phyloP scores from a whole-genome alignment of 2,113 vertebrate genomes.

The Turdus rufiventris region DNA sequence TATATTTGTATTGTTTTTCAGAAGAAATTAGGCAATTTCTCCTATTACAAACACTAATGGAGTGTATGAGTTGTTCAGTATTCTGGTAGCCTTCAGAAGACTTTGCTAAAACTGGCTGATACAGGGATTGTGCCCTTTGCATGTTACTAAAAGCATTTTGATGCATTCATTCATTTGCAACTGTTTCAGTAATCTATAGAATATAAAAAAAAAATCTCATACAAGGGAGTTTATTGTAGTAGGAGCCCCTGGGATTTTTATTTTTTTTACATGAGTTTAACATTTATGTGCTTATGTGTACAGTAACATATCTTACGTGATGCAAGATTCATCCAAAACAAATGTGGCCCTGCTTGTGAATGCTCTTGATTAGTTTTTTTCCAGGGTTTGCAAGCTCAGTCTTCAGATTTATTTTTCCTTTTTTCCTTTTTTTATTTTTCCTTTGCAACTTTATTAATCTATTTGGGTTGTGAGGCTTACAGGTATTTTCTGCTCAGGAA shows the following conservation, averaged over 20 bases:
- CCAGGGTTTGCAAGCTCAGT: not conserved
- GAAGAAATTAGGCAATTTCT: not conserved
- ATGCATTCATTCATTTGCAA: not conserved
- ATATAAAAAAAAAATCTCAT: not conserved
- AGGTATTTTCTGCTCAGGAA: not conserved
- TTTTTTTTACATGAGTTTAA: not conserved
- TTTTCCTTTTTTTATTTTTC: not conserved
- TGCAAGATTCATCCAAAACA: not conserved
- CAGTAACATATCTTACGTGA: not conserved
- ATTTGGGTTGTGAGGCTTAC: not conserved
- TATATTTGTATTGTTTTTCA: not conserved
- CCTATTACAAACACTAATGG: not conserved
- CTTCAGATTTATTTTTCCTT: not conserved
- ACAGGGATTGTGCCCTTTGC: accelerated
- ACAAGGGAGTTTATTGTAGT: not conserved
- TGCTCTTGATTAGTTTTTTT: not conserved
- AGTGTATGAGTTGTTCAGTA: not conserved
- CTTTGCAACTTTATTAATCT: not conserved
- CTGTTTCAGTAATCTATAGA: not conserved
- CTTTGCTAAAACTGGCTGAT: not conserved
- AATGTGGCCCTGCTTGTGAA: not conserved
- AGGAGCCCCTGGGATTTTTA: not conserved
- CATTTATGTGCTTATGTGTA: not conserved
- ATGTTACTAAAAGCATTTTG: not conserved
- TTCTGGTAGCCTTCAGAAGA: not conserved